Base-by-base conservation (phyloP, 1,140 invertebrate species). In the Listronotus bonariensis region DNA sequence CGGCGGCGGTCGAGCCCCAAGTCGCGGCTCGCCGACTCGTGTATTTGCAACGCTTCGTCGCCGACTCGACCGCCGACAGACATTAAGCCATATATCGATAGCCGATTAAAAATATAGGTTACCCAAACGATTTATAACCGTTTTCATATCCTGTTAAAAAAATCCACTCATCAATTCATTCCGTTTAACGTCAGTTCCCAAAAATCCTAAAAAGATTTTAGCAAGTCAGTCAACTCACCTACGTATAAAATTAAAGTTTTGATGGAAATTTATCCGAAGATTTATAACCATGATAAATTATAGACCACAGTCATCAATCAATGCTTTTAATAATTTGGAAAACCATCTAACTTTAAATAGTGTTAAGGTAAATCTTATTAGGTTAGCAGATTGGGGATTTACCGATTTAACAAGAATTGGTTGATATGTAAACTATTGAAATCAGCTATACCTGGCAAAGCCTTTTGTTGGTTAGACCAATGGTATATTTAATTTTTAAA, bases 281-380 rank as follows among this genome's bases (percentile, higher is more conserved):
- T 65, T 65, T 66, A 66, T 60, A 66, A 66, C 48, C 56, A 60
- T 66, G 64, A 66, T 66, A 66, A 66, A 66, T 66, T 66, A 66
- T 60, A 58, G 57, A 52, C 56, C 61, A 46, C n/a, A 57, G 64
- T 66, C 64, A 66, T 66, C 64, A 66, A 66, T 66, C 64, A 66
- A 66, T 48, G 49, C 64, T 58, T 60, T 38, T 60, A 66, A 66
- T 66, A 66, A 65, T 65, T 65, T 58, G 34, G 41, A 52, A 45
- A 60, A 48, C 48, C 55, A 53, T 66, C 52, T 42, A 55, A 66
- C 45, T 65, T 65, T 52, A 65, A 52, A 65, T 65, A 57, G 54
- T 58, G 46, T 66, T 66, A 48, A 57, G 51, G 60, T 66, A 66
- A 43, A 66, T 59, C 52, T 52, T 46, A 49, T 66, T 66, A 60